Percentiles rank a stretch among this genome's conserved stretches.
phyloP scores from a whole-genome alignment of 2,113 vertebrate genomes.

The Mungos mungo region DNA sequence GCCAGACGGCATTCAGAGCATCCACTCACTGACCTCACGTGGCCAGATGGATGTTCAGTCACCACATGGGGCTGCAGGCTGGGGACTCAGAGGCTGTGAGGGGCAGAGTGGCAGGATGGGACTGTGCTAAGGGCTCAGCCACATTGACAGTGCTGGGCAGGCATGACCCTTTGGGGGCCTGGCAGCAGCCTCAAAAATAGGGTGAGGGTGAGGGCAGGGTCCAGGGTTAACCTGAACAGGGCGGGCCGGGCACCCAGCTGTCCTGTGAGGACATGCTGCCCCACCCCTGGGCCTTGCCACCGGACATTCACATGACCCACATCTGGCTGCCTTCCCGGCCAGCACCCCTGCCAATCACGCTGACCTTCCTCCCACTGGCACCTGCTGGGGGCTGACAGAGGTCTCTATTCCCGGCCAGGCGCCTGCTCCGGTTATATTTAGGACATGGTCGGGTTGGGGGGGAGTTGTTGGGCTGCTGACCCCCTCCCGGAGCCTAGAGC shows the following conservation, averaged over 20 bases:
- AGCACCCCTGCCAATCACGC: conserved; percentile 56
- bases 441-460: not conserved
- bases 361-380: conserved; percentile 73
- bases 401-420: conserved; percentile 78
- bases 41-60: not conserved
- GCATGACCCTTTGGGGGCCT: not conserved
- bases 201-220: not conserved
- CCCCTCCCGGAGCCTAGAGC: conserved; percentile 36
- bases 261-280: conserved; percentile 63
- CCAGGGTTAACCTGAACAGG: not conserved
- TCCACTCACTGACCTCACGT: not conserved
- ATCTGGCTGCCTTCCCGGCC: conserved; percentile 55
- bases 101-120: not conserved
- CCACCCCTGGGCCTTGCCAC: conserved; percentile 53
- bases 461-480: conserved; percentile 41
- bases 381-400: conserved; percentile 79
- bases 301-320: conserved; percentile 71
- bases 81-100: not conserved
- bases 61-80: not conserved
- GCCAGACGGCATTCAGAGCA: not conserved
- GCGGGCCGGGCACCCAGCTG: conserved; percentile 29
- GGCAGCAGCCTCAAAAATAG: not conserved
- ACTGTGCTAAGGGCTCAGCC: not conserved
- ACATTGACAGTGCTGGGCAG: not conserved
- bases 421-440: conserved; percentile 79